Evolutionary conservation across 2,797 vertebrate species (phyloP).

Genomic region (Sebastes minor): DNA sequence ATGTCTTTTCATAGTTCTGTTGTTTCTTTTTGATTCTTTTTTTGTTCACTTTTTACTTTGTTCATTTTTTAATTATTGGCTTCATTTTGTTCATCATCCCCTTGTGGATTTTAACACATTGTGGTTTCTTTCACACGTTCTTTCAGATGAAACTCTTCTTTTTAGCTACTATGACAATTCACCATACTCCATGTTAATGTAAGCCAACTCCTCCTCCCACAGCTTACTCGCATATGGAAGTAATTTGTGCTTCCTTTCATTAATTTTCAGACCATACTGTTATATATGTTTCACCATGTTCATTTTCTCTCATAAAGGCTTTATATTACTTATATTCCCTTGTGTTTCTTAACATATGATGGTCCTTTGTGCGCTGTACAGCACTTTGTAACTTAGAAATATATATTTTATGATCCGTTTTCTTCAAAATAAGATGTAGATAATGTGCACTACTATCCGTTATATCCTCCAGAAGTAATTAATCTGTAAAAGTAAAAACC

Average conservation of each 20-base stretch:
- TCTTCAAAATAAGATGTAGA: background rate
- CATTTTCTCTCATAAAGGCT: too few species aligned
- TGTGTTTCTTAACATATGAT: background rate
- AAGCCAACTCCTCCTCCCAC: background rate
- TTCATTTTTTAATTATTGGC: background rate
- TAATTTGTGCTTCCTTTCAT: background rate
- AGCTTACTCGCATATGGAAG: background rate
- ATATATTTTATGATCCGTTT: background rate
- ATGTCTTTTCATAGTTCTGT: background rate
- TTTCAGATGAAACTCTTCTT: background rate
- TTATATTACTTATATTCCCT: background rate
- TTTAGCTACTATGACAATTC: background rate
- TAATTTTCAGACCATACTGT: background rate
- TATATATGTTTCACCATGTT: background rate
- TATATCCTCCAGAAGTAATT: background rate
- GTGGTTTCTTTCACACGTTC: background rate
- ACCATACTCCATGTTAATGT: background rate
- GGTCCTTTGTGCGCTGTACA: background rate
- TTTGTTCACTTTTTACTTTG: background rate
- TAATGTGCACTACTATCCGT: accelerated
- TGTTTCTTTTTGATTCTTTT: accelerated
- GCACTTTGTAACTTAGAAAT: background rate
- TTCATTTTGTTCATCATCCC: background rate
- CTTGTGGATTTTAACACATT: background rate
- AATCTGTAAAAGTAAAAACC: background rate